A percentile compares a stretch with the other conserved stretches of the same genome.
Evolutionary conservation across 2,113 vertebrate species (phyloP).

Genomic region (Chloroceryle aenea): DNA sequence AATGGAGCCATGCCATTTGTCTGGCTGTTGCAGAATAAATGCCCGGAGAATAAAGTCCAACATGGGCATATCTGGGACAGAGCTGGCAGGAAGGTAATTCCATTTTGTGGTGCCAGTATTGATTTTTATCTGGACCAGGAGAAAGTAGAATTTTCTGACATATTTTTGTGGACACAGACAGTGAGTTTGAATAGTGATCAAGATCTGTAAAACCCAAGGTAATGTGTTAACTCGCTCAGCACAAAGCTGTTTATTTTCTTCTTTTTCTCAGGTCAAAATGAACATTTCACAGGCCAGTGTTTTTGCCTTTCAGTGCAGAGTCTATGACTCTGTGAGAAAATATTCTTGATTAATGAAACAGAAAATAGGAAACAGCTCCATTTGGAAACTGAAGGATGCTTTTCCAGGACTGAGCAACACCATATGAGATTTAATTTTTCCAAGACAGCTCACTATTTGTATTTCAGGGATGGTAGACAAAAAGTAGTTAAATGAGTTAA

Average conservation of each 20-base stretch:
- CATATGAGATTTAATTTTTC: background rate
- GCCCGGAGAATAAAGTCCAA: background rate
- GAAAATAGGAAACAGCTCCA: background rate
- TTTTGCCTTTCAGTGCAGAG: background rate
- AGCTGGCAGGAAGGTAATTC: background rate
- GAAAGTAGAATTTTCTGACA: background rate
- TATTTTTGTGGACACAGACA: background rate
- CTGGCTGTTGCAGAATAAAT: background rate
- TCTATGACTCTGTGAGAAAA: background rate
- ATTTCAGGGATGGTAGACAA: background rate
- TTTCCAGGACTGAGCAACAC: background rate
- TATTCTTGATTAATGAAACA: background rate
- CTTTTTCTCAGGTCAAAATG: background rate
- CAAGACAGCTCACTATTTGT: background rate
- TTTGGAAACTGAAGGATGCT: background rate
- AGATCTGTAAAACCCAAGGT: background rate
- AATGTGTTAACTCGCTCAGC: background rate
- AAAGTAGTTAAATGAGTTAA: background rate
- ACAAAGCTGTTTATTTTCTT: background rate
- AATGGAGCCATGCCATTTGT: background rate
- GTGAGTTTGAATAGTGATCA: background rate
- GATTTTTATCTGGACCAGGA: background rate
- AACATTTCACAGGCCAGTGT: background rate
- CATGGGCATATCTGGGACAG: background rate
- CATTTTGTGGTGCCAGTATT: accelerated